A percentile compares a stretch with the other conserved stretches of the same genome.
phyloP scores from a whole-genome alignment of 2,113 vertebrate genomes.

The Ctenomys sociabilis region DNA sequence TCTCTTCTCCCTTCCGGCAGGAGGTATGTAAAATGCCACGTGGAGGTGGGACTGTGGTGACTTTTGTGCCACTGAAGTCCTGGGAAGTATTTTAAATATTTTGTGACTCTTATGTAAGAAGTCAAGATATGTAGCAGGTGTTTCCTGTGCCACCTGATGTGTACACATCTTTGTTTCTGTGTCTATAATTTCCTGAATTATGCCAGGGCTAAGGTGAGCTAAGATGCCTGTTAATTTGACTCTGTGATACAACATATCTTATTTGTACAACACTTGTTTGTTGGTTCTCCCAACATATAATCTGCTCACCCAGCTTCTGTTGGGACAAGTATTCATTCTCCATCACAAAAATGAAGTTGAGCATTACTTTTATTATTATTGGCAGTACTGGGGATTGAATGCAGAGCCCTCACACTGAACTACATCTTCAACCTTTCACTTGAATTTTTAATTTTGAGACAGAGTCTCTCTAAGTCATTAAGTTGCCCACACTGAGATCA shows the following conservation, averaged over 20 bases:
- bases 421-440: not conserved
- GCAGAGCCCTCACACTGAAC: not conserved
- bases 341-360: not conserved
- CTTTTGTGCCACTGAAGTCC: constrained; percentile 69
- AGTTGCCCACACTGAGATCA: not conserved
- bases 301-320: not conserved
- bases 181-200: not conserved
- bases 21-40: not conserved
- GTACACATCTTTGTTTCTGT: not conserved
- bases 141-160: not conserved
- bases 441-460: not conserved
- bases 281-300: not conserved
- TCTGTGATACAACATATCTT: not conserved
- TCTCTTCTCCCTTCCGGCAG: not conserved
- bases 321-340: not conserved
- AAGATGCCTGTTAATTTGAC: not conserved
- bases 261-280: fast-evolving
- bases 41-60: constrained; percentile 28
- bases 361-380: not conserved
- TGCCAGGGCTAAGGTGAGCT: not conserved
- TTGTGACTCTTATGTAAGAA: not conserved
- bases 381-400: not conserved
- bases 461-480: not conserved
- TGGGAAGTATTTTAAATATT: not conserved
- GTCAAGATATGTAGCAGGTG: not conserved